These are phyloP conservation scores for Cheilosia grossa DNA, from an alignment of 2,888 invertebrate genomes.

Conservation along the genomic window DNA sequence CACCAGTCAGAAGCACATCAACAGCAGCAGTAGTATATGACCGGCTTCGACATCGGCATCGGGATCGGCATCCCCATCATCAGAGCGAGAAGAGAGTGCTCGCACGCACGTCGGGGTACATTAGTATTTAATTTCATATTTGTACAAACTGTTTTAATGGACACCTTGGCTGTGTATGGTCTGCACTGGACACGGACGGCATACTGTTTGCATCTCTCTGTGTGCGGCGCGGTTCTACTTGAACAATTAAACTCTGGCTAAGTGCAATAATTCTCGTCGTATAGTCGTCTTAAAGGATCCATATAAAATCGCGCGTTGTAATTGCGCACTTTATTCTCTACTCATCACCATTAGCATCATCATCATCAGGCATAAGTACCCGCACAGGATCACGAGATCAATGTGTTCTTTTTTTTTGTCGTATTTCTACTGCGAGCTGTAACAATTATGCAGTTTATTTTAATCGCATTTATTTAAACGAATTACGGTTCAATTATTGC, in stretches of 20 bases:
- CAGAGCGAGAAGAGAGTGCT: background rate
- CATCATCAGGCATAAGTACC: conserved; percentile 65
- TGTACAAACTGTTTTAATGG: conserved; percentile 74
- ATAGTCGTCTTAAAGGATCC: conserved; percentile 34
- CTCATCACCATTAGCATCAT: conserved; percentile 74
- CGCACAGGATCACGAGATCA: conserved; percentile 46
- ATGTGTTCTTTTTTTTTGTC: conserved; percentile 6
- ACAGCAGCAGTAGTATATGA: conserved; percentile 20
- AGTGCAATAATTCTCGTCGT: conserved; percentile 60
- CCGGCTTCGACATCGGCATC: conserved; percentile 12
- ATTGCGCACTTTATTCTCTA: conserved; percentile 69
- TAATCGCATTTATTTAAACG: conserved; percentile 72
- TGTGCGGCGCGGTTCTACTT: conserved; percentile 44
- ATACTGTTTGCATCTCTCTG: conserved; percentile 51
- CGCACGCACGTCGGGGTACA: conserved; percentile 64
- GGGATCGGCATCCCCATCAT: conserved; percentile 37
- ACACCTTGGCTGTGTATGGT: conserved; percentile 47
- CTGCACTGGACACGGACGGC: too few relatives aligned
- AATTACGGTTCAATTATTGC: conserved; percentile 68
- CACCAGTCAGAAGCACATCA: conserved; percentile 28
- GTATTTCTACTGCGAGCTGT: background rate
- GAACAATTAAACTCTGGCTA: conserved; percentile 68
- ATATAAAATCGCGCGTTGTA: conserved; percentile 58
- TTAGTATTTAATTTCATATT: conserved; percentile 75
- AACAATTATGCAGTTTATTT: conserved; percentile 70